A percentile compares a stretch with the other conserved stretches of the same genome.
phyloP scores from a whole-genome alignment of 2,888 invertebrate genomes.

The Agrochola lota region DNA sequence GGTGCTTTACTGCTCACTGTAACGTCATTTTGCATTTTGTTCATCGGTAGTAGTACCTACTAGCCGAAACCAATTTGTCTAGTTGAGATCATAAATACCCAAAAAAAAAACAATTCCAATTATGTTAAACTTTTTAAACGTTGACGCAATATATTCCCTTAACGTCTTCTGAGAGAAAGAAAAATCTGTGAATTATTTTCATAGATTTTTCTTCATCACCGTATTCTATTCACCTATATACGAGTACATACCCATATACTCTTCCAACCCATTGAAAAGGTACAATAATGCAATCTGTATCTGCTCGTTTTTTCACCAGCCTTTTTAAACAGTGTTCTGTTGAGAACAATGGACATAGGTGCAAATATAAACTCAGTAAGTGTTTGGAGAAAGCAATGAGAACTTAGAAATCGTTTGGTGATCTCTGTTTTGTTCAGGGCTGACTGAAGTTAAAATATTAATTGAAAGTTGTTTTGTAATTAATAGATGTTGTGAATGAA shows the following conservation, averaged over 20 bases:
- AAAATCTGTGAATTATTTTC: no score
- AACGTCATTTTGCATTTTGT: not conserved
- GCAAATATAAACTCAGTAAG: slow-evolving; percentile 78
- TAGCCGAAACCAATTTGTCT: not conserved
- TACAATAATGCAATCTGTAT: slow-evolving; percentile 21
- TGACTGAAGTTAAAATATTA: slow-evolving; percentile 50
- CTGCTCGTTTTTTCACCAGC: slow-evolving; percentile 41
- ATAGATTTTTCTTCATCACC: not conserved
- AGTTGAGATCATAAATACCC: not conserved
- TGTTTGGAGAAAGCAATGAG: slow-evolving; percentile 84
- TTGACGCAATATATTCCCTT: not conserved
- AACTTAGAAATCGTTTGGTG: slow-evolving; percentile 81
- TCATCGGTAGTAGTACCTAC: not conserved
- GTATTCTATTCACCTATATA: not conserved
- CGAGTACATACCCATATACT: not conserved
- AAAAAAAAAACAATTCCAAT: not conserved
- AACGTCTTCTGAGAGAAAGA: not conserved
- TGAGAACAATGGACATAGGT: slow-evolving; percentile 80
- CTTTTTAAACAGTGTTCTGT: slow-evolving; percentile 52
- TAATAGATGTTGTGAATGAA: slow-evolving; percentile 39
- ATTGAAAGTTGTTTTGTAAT: slow-evolving; percentile 47
- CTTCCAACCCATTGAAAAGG: slow-evolving; percentile 11
- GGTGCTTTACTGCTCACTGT: no score
- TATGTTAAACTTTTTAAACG: not conserved
- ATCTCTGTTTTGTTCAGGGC: slow-evolving; percentile 70